Evolutionary conservation across 2,797 vertebrate genomes (phyloP), one percentile per base, ranked within the genome.

Genomic region (Thunnus albacares): DNA sequence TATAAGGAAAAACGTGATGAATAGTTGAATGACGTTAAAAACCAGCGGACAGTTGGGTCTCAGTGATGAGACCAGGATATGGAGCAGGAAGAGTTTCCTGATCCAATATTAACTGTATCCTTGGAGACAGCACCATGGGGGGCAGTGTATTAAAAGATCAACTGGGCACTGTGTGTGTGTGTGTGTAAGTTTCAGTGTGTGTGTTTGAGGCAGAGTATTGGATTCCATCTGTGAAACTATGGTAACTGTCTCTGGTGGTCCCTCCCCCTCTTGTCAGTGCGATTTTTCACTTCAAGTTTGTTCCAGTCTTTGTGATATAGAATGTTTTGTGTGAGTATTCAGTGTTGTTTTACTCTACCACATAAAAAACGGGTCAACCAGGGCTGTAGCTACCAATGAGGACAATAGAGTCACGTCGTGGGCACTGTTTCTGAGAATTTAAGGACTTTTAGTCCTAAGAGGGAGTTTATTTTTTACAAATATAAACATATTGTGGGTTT

Each of bases 21-120:
- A 6, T 17, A 6, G 45, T 49, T 49, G 45, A 49, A 7, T 49
- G 15, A 49, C 17, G 0, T 6, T 18, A 49, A 17, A 49, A 17
- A 49, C 6, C 5, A 2, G 14, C 43, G 18, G 15, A 47, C 47
- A 18, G 20, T 64, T 59, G 33, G 18, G 7, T 63, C 57, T 71
- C 33, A 80, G 33, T 51, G 24, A 60, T 77, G 49, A 77, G 51
- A 83, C 80, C 85, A 82, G 89, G 82, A 91, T 85, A 49, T 87
- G 77, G 69, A 90, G 81, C 81, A 75, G 74, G 82, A 85, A 78
- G 76, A 67, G 43, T 81, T 78, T 73, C 72, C 83, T 82, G 77
- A 83, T 87, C 84, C 91, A 90, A 84, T 89, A 87, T 87, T 91
- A 90, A 83, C 88, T 66, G 87, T 90, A 75, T 75, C 88, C 92